Evolutionary conservation across 2,888 invertebrate species (phyloP).

Genomic region (Oeneis ivallda): DNA sequence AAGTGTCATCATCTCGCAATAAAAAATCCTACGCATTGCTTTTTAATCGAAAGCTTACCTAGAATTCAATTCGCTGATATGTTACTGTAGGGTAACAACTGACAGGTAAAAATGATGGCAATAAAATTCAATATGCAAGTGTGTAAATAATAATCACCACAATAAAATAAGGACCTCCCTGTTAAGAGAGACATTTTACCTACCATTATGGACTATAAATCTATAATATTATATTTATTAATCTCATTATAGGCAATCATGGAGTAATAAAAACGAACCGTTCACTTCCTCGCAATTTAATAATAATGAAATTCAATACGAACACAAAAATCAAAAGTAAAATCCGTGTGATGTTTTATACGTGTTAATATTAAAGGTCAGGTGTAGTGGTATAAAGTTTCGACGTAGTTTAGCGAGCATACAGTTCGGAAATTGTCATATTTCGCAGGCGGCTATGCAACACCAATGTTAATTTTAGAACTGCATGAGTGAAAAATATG

Average conservation of each 20-base stretch:
- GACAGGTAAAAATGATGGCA: background rate
- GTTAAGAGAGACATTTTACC: conserved; percentile 6
- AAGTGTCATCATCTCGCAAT: too few relatives aligned
- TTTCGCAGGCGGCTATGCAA: background rate
- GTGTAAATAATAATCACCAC: background rate
- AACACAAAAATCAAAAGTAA: conserved; percentile 6
- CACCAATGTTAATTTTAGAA: too few relatives aligned
- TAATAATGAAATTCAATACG: conserved; percentile 37
- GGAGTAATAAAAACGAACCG: conserved; percentile 26
- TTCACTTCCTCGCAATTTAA: conserved; percentile 36
- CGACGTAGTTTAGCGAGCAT: conserved; percentile 24
- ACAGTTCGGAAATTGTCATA: background rate
- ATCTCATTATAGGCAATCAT: conserved; percentile 29
- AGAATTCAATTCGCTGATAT: background rate
- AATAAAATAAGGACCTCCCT: background rate
- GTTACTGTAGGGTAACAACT: background rate
- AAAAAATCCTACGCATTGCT: too few relatives aligned
- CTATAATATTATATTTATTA: conserved; percentile 14
- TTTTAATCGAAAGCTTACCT: too few relatives aligned
- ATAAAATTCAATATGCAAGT: conserved; percentile 5
- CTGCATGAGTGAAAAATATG: too few relatives aligned
- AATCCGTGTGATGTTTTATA: conserved; percentile 35
- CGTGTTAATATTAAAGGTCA: conserved; percentile 55
- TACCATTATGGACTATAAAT: conserved; percentile 9
- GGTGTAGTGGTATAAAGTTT: conserved; percentile 55